These are phyloP conservation scores for Phenganax marumi DNA, from an alignment of 92 coral and sea anemone species.

Conservation along the genomic window DNA sequence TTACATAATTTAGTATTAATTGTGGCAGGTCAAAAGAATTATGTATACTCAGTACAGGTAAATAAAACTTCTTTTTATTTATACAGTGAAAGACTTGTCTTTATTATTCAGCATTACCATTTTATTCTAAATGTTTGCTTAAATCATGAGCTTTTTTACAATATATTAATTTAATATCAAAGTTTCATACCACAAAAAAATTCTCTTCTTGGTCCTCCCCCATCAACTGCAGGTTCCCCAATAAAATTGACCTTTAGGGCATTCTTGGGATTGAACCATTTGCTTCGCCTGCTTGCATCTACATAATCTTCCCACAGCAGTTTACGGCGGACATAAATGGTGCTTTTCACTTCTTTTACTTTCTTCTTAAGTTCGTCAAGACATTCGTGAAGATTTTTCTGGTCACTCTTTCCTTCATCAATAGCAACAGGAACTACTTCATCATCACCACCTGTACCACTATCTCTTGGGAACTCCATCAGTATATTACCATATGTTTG, in stretches of 20 bases:
- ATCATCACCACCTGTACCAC: neutral
- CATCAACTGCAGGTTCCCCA: no score
- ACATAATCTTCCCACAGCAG: constrained; percentile 9
- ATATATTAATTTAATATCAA: neutral
- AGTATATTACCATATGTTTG: neutral
- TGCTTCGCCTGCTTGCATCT: neutral
- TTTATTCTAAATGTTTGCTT: no score
- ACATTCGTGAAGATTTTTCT: neutral
- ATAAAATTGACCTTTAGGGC: constrained; percentile 5
- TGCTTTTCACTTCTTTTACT: neutral
- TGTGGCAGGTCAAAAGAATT: no score
- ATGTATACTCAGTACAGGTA: no score
- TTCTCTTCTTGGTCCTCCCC: no score
- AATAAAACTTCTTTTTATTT: no score
- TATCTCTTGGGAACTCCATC: neutral
- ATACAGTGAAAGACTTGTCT: neutral
- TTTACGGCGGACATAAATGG: constrained; percentile 8
- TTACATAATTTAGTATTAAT: neutral
- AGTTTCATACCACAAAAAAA: neutral
- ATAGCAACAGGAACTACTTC: neutral
- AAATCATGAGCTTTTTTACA: neutral
- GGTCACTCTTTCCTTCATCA: neutral
- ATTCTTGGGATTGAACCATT: constrained; percentile 10
- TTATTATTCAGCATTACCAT: no score
- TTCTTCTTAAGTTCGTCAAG: neutral